Evolutionary conservation across 2,797 vertebrate genomes (phyloP), one percentile per base, ranked within the genome.

Genomic region (Huso huso): DNA sequence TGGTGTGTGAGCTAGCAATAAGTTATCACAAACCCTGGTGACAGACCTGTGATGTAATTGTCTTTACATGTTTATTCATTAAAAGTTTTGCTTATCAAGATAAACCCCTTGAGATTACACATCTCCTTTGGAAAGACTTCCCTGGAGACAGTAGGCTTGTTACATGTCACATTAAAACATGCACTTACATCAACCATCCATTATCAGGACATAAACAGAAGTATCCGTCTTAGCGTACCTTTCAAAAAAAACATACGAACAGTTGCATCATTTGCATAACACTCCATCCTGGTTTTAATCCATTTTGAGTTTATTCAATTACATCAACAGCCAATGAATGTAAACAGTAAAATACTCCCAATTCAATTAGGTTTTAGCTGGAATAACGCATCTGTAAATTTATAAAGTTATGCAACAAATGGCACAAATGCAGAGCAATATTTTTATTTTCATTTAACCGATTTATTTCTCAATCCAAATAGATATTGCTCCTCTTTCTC

Each of bases 151-250:
- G 6, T n/a, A 12, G 23, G 61, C 61, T 62, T 10, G 61, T 48
- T 62, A 62, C 18, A 18, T 62, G 61, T 62, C 61, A 62, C 15
- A 18, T 62, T 62, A 62, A 62, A 60, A 48, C 13, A 62, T 37
- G 61, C 18, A 1, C 61, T 37, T 62, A 62, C 15, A 62, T 62
- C 61, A 62, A 18, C 48, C 61, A 37, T 37, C 23, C 18, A 62
- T 62, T 62, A 62, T 62, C 23, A 48, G 48, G 23, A 62, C 48
- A 37, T 62, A 62, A 62, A 48, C n/a, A 9, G 61, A 23, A 62
- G 61, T 10, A 23, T 62, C 6, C 48, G 18, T 62, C 7, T 62
- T 8, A 62, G 8, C 61, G 15, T 37, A 7, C 13, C 48, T 10
- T 48, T 7, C 61, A 62, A 58, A n/a, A 12, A 6, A 11, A 58